Percentiles rank a stretch among this genome's conserved stretches.
phyloP scores from a whole-genome alignment of 2,797 vertebrate species.

The Hippoglossus hippoglossus region DNA sequence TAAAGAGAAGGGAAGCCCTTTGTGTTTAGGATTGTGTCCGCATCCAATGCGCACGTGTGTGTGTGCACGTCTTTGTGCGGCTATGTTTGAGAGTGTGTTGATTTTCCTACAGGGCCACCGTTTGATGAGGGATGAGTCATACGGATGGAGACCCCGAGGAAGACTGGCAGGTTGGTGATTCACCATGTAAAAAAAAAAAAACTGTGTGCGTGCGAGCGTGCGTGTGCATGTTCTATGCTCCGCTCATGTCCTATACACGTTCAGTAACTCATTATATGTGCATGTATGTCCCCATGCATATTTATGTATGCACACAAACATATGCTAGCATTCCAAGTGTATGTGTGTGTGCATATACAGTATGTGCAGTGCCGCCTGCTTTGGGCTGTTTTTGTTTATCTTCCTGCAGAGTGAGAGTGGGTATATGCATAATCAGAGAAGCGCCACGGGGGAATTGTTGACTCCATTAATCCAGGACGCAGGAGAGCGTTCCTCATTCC shows the following conservation, averaged over 20 bases:
- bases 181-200: slow-evolving; percentile 56
- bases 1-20: slow-evolving; percentile 70
- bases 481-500: slow-evolving; percentile 54
- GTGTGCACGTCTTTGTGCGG: neutral
- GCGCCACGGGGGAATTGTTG: slow-evolving; percentile 69
- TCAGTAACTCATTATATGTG: neutral
- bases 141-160: slow-evolving; percentile 80
- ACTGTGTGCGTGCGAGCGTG: neutral
- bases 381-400: slow-evolving; percentile 69
- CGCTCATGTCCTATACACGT: neutral
- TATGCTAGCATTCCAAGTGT: slow-evolving; percentile 2
- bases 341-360: slow-evolving; percentile 11
- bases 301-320: slow-evolving; percentile 13
- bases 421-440: slow-evolving; percentile 67
- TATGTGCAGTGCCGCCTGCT: slow-evolving; percentile 49
- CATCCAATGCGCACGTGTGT: neutral
- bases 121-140: slow-evolving; percentile 86
- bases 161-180: slow-evolving; percentile 77
- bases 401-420: slow-evolving; percentile 36
- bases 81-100: slow-evolving; percentile 56
- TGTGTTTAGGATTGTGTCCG: slow-evolving; percentile 39
- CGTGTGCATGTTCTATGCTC: slow-evolving; percentile 4
- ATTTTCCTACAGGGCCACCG: slow-evolving; percentile 73
- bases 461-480: slow-evolving; percentile 74
- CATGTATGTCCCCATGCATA: slow-evolving; percentile 19